Evolutionary conservation across 30 jellyfish, hydroid and myxozoan species (phyloP), one percentile per base, ranked within the genome.

Genomic region (Hydractinia symbiolongicarpus): DNA sequence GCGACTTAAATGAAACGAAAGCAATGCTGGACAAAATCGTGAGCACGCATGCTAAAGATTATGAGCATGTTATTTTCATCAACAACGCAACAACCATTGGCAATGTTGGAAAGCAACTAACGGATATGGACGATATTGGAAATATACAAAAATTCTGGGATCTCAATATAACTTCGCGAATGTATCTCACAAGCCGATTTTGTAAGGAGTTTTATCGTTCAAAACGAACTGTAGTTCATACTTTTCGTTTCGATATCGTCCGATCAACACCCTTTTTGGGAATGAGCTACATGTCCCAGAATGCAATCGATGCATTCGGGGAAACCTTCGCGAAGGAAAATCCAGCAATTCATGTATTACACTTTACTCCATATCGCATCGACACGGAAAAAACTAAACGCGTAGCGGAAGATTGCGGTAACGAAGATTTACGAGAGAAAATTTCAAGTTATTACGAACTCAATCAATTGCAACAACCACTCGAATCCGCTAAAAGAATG

Each of bases 251-350:
- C 54, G 85, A 54, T 13, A 54, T 52, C 30, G 54, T 5, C 40
- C 54, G 52, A 6, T 19, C 85, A 16, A 55, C 19, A 6, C 81
- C 75, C 13, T 77, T 54, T 61, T 15, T 77, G 11, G 85, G 85
- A 9, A 53, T 58, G 55, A 55, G 78, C 61, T 55, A 60, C 55
- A 77, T 77, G 75, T 78, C 85, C 8, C 54, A 53, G 5, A 77
- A 56, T 55, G 85, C 85, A 5, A 55, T 77, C 79, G 77, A 54
- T 19, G 15, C 76, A 55, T 77, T 77, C 53, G 85, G 79, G 19
- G 66, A 77, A 56, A 77, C 85, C 11, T 77, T 77, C 53, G 85
- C 85, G 54, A 77, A 77, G 5, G 85, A 77, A 60, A 77, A 77
- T 61, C 85, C 85, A 55, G 53, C 57, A 8, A 49, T 77, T 15